A percentile compares a stretch with the other conserved stretches of the same genome.
Conservation (phyloP, 2,113 vertebrate genomes). For the Pluvianellus socialis region DNA sequence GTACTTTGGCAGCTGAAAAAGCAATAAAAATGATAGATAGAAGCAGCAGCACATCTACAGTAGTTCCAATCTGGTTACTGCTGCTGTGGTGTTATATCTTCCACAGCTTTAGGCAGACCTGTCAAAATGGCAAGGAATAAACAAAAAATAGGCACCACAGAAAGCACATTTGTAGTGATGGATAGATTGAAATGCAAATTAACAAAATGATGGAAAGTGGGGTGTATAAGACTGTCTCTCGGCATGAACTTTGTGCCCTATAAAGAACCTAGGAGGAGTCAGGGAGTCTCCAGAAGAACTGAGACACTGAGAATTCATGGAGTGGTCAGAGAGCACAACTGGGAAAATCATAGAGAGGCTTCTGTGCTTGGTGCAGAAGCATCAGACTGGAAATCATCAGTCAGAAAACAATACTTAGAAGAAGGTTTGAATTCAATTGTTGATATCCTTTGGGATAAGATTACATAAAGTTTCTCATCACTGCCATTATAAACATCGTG, state of each 20-base stretch:
- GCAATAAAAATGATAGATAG: slow-evolving; percentile 51
- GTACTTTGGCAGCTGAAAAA: slow-evolving; percentile 53
- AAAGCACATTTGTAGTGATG: not conserved
- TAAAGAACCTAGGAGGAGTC: not conserved
- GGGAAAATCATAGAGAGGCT: not conserved
- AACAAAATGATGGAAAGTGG: not conserved
- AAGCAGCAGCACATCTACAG: slow-evolving; percentile 30
- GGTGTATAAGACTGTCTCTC: not conserved
- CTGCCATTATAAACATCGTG: not conserved
- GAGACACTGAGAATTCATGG: not conserved
- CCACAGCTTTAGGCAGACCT: slow-evolving; percentile 7
- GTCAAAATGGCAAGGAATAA: slow-evolving; percentile 36
- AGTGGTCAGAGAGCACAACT: not conserved
- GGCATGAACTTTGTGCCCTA: not conserved
- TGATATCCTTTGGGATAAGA: not conserved
- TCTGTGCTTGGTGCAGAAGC: not conserved
- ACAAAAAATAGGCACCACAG: not conserved
- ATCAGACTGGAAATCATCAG: not conserved
- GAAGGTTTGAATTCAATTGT: not conserved
- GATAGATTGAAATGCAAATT: slow-evolving; percentile 17
- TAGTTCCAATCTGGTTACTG: slow-evolving; percentile 52
- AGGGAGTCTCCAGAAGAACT: not conserved
- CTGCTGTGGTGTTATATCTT: slow-evolving; percentile 1
- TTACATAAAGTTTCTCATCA: not conserved
- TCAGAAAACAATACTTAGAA: not conserved